These are phyloP conservation scores for Choristoneura fumiferana DNA, from an alignment of 1,140 invertebrate genomes.

Conservation along the genomic window DNA sequence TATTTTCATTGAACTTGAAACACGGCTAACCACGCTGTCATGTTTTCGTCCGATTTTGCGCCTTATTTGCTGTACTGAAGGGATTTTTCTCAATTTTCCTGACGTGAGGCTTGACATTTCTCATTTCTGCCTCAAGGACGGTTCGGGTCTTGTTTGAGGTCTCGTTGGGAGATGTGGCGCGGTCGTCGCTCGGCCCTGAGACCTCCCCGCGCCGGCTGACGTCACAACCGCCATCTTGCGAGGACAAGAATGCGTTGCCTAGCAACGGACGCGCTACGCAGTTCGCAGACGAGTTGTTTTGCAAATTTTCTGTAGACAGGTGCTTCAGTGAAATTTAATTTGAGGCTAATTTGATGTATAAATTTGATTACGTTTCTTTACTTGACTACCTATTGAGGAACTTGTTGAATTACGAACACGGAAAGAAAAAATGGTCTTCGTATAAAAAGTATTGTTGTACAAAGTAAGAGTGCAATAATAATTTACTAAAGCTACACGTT, in stretches of 20 bases:
- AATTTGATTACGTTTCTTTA: too few species aligned
- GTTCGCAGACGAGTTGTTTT: conserved; percentile 20
- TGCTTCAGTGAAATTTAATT: too few species aligned
- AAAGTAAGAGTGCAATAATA: too few species aligned
- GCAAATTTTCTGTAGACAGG: background rate
- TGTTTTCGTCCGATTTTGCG: conserved; percentile 36
- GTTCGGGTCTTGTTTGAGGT: conserved; percentile 59
- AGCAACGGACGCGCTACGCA: conserved; percentile 61
- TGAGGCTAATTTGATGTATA: conserved; percentile 1
- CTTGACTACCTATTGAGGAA: too few species aligned
- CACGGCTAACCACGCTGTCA: conserved; percentile 43
- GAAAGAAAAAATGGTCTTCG: too few species aligned
- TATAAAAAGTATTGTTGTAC: too few species aligned
- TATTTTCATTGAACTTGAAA: conserved; percentile 65
- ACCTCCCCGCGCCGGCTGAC: conserved; percentile 57
- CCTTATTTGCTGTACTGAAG: conserved; percentile 20
- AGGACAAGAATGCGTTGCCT: conserved; percentile 59
- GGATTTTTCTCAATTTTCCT: conserved; percentile 28
- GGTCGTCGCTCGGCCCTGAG: conserved; percentile 50
- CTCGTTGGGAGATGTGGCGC: conserved; percentile 73
- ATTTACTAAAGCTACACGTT: too few species aligned
- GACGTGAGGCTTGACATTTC: conserved; percentile 13
- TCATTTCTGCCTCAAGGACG: conserved; percentile 55
- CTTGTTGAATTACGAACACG: too few species aligned
- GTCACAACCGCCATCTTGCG: conserved; percentile 73